phyloP scores from a whole-genome alignment of 2,797 vertebrate genomes.

The Selene dorsalis region DNA sequence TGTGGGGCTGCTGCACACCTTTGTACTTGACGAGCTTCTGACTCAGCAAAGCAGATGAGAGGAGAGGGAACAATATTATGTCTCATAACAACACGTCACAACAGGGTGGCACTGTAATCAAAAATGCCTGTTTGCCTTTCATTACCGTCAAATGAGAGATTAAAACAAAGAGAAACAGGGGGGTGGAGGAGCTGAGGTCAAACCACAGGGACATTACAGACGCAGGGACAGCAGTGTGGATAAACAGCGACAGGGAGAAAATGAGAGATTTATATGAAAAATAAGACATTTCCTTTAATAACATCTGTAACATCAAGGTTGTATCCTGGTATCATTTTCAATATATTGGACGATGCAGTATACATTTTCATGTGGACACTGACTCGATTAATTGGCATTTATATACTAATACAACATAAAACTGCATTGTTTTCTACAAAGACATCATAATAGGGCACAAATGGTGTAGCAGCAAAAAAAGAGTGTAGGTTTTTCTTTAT shows the following conservation, averaged over 20 bases:
- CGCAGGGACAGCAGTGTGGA: constrained; percentile 1
- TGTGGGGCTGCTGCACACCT: constrained; percentile 51
- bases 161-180: constrained; percentile 65
- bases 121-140: constrained; percentile 86
- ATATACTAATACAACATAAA: constrained; percentile 77
- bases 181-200: constrained; percentile 37
- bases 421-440: constrained; percentile 78
- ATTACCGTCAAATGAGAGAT: constrained; percentile 78
- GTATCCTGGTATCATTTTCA: constrained; percentile 77
- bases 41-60: constrained; percentile 81
- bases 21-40: constrained; percentile 72
- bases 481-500: constrained; percentile 71
- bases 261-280: constrained; percentile 82
- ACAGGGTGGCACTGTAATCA: constrained; percentile 80
- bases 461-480: constrained; percentile 89
- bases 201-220: constrained; percentile 30
- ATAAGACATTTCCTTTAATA: constrained; percentile 89
- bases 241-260: constrained; percentile 55
- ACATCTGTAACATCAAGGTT: constrained; percentile 83
- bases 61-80: constrained; percentile 86
- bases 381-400: constrained; percentile 73
- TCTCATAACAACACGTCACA: constrained; percentile 80
- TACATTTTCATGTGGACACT: constrained; percentile 77
- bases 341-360: constrained; percentile 73
- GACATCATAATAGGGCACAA: constrained; percentile 85